These are phyloP conservation scores for Uromys caudimaculatus DNA, from an alignment of 2,797 vertebrate species.

Conservation along the genomic window DNA sequence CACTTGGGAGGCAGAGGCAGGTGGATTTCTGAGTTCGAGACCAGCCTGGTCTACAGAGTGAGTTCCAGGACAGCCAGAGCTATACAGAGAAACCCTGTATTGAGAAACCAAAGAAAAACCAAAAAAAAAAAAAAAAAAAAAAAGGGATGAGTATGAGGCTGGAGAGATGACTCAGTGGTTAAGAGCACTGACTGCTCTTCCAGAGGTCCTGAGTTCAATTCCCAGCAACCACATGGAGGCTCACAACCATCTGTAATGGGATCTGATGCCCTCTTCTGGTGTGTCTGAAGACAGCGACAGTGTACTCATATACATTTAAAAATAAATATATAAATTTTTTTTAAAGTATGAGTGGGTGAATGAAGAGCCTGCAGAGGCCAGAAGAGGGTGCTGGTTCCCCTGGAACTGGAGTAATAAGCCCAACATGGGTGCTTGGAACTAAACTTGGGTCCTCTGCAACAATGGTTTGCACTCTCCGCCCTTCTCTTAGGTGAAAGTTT, in stretches of 20 bases:
- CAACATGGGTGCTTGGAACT: not conserved
- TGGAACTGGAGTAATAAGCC: not conserved
- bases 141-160: not conserved
- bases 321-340: not conserved
- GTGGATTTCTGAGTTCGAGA: too few relatives aligned
- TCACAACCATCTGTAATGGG: not conserved
- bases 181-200: not conserved
- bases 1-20: too few relatives aligned
- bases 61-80: too few relatives aligned
- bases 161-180: not conserved
- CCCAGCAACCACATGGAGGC: not conserved
- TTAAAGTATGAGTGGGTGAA: not conserved
- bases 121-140: too few relatives aligned
- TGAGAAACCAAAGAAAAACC: too few relatives aligned
- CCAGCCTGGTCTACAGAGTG: too few relatives aligned
- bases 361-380: not conserved
- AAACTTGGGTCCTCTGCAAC: not conserved
- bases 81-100: too few relatives aligned
- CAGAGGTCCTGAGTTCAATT: not conserved
- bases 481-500: too few relatives aligned
- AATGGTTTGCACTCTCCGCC: not conserved
- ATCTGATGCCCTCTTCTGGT: not conserved
- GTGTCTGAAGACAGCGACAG: not conserved
- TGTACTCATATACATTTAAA: not conserved
- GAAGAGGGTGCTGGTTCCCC: not conserved